Evolutionary conservation across 2,113 vertebrate species (phyloP), one percentile per base, ranked within the genome.

Genomic region (Zapornia atra): DNA sequence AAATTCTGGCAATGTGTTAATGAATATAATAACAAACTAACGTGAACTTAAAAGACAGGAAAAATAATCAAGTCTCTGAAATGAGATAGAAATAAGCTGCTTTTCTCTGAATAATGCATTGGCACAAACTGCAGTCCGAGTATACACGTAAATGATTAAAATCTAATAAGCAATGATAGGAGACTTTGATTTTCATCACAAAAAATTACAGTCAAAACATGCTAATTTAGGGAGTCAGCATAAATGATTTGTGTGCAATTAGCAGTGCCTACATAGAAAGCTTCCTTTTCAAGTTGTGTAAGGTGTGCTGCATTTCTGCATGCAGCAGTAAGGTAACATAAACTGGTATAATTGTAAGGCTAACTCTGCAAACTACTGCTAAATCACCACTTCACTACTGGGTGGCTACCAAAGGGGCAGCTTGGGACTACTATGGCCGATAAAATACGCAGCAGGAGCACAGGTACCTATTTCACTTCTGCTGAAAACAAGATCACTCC

Each of bases 101-200:
- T 96, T 95, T 93, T 68, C 18, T 20, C n/a, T 83, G 44, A 91
- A 86, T 87, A 93, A 89, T 68, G 1, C 38, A 36, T 93, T 79
- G 78, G 57, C 16, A 89, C 34, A 82, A 75, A 12, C 15, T 87
- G 7, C 48, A 60, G 22, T 87, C 48, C 4, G 1, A 42, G 9
- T 85, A 79, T 69, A 57, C 19, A 51, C 16, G 25, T 69, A 91
- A 93, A 94, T 91, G 38, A 95, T 88, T 96, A 89, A 94, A 93
- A 82, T 82, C 81, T 80, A 91, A 95, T 85, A 88, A 54, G 13
- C 28, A 88, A 75, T 87, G 60, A 77, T 51, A 73, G 11, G 12
- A 73, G 34, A 78, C 56, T 71, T 94, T 4, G 20, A 91, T 93
- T 95, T 95, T 91, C 11, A 50, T 64, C 54, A 64, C 46, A 87